Base-by-base conservation (phyloP, 2,888 invertebrate genomes). In the Hoplodrina blanda region DNA sequence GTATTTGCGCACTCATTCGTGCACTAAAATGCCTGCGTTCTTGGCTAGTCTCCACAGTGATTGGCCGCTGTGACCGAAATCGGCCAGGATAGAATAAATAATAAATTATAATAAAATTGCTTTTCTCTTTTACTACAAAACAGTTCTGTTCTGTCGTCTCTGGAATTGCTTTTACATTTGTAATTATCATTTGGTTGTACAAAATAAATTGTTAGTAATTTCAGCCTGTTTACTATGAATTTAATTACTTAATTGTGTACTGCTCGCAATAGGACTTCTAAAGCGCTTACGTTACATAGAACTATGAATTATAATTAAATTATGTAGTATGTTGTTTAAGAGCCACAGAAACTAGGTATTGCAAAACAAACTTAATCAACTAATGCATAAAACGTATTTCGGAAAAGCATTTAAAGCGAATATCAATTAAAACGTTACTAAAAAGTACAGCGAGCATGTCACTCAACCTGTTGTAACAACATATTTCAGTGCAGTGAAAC, bases 401-500 rank as follows among this genome's bases (percentile, higher is more conserved):
- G 50, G 64, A 73, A 66, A 63, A 69, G 56, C 70, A 72, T 62
- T 71, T 54, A 69, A 77, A 79, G 57, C 60, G 75, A 81, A 78
- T 78, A 82, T 81, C 82, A 87, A 85, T 87, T 86, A 82, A 82
- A 87, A 85, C 70, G 68, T 76, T 80, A 62, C 70, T 74, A 82
- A 88, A 85, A 85, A 82, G 78, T 84, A 76, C 76, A 82, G 74
- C 79, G 56, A 63, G 73, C 80, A 78, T 84, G 88, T 89, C 89
- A 91, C 82, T 90, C 85, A 77, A 69, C 78, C 73, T 80, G 82
- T 78, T 83, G 81, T 83, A 87, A 80, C 83, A 85, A 83, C 82
- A 84, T 81, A 92, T 91, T 94, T 88, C 83, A 89, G 89, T 92
- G 92, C 91, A 91, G 91, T 84, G 83, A 89, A 95, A 95, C 92